A percentile compares a stretch with the other conserved stretches of the same genome.
These are phyloP conservation scores for Lasioglossum zephyrum DNA, from an alignment of 2,888 invertebrate genomes.

Conservation along the genomic window DNA sequence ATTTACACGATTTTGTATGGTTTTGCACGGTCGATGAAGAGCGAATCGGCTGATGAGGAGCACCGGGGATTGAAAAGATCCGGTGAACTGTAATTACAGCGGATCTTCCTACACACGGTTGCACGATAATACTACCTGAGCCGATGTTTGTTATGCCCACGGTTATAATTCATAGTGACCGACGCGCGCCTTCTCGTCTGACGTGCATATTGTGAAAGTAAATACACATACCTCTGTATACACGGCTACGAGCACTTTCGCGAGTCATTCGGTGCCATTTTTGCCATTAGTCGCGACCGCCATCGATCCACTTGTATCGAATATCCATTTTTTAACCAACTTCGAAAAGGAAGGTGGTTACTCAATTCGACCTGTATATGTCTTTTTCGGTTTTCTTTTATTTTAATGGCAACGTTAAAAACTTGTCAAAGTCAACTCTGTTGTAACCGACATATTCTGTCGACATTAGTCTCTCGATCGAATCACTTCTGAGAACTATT, in stretches of 20 bases:
- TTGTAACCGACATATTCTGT: too few relatives aligned
- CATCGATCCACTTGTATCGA: constrained; percentile 20
- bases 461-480: too few relatives aligned
- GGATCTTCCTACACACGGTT: constrained; percentile 50
- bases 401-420: too few relatives aligned
- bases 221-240: constrained; percentile 28
- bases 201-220: constrained; percentile 41
- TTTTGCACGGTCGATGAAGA: background rate
- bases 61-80: constrained; percentile 32
- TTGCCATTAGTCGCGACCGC: constrained; percentile 14
- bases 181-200: constrained; percentile 17
- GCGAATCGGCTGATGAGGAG: background rate
- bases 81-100: constrained; percentile 50
- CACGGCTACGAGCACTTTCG: constrained; percentile 16
- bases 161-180: constrained; percentile 52
- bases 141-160: constrained; percentile 53
- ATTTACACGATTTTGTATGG: background rate
- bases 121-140: constrained; percentile 36
- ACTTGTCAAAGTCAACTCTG: too few relatives aligned
- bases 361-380: too few relatives aligned
- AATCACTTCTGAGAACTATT: background rate
- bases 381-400: too few relatives aligned
- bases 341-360: too few relatives aligned
- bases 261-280: constrained; percentile 38
- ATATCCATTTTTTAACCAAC: background rate